Evolutionary conservation across 1,140 invertebrate species (phyloP).

Genomic region (Drosophila teissieri): DNA sequence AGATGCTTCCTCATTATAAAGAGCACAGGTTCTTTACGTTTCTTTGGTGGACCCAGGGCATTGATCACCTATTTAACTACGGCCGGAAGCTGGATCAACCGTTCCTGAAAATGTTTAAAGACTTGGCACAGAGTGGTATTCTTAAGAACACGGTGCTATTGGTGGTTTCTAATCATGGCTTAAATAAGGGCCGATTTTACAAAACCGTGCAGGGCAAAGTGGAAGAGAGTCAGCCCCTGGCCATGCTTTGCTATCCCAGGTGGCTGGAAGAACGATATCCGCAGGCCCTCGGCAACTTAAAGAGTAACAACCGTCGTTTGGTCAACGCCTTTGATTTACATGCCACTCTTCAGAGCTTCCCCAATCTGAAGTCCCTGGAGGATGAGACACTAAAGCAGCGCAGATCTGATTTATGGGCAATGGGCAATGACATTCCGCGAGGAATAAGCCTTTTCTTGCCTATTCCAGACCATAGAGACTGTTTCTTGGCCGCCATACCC

Average conservation of each 20-base stretch:
- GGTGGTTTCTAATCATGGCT: slow-evolving; percentile 95
- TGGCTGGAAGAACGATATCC: slow-evolving; percentile 88
- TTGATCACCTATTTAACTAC: slow-evolving; percentile 90
- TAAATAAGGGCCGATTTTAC: slow-evolving; percentile 88
- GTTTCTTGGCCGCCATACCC: slow-evolving; percentile 22
- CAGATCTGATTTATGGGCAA: background rate
- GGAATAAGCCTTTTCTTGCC: slow-evolving; percentile 40
- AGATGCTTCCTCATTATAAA: slow-evolving; percentile 78
- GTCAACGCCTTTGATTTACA: slow-evolving; percentile 93
- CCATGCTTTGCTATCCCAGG: slow-evolving; percentile 90
- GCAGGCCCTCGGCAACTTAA: slow-evolving; percentile 88
- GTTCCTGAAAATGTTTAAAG: slow-evolving; percentile 86
- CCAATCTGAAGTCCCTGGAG: slow-evolving; percentile 5
- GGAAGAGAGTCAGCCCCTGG: slow-evolving; percentile 95
- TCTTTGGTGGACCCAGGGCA: slow-evolving; percentile 91
- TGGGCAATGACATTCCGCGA: slow-evolving; percentile 2
- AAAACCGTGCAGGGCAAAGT: slow-evolving; percentile 87
- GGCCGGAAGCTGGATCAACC: slow-evolving; percentile 87
- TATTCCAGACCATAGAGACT: slow-evolving; percentile 16
- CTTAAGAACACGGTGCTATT: slow-evolving; percentile 89
- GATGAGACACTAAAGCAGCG: slow-evolving; percentile 14
- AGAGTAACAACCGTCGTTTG: slow-evolving; percentile 88
- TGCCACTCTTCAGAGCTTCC: slow-evolving; percentile 84
- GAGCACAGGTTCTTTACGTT: slow-evolving; percentile 88
- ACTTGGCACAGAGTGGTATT: slow-evolving; percentile 85